These are phyloP conservation scores for Erpornis zantholeuca DNA, from an alignment of 2,113 vertebrate species.

Conservation along the genomic window DNA sequence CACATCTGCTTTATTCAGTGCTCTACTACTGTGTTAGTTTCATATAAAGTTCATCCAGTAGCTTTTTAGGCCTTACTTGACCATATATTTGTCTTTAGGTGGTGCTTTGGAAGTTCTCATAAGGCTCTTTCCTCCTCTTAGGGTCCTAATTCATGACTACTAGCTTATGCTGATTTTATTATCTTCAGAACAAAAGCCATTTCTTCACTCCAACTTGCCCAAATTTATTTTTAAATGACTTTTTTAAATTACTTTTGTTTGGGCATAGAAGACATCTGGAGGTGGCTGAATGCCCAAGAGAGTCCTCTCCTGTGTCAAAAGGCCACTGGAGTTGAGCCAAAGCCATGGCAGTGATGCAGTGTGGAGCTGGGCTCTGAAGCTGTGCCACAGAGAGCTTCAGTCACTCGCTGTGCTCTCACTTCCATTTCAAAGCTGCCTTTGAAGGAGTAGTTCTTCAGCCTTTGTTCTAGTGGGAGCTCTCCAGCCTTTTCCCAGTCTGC, in stretches of 20 bases:
- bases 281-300: neutral
- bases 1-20: neutral
- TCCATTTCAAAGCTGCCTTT: neutral
- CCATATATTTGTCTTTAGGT: neutral
- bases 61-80: neutral
- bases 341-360: neutral
- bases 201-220: neutral
- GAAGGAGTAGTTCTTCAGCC: neutral
- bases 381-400: neutral
- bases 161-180: neutral
- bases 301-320: neutral
- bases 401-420: neutral
- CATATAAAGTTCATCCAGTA: neutral
- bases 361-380: neutral
- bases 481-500: neutral
- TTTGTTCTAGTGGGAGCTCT: neutral
- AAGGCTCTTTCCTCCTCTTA: neutral
- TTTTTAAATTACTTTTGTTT: neutral
- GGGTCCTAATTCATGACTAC: neutral
- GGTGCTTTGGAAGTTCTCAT: neutral
- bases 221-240: fast-evolving
- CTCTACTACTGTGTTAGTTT: neutral
- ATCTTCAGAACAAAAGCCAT: neutral
- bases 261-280: neutral
- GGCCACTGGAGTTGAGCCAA: neutral